Evolutionary conservation across 2,797 vertebrate genomes (phyloP).

Genomic region (Scomberomorus guttatus): DNA sequence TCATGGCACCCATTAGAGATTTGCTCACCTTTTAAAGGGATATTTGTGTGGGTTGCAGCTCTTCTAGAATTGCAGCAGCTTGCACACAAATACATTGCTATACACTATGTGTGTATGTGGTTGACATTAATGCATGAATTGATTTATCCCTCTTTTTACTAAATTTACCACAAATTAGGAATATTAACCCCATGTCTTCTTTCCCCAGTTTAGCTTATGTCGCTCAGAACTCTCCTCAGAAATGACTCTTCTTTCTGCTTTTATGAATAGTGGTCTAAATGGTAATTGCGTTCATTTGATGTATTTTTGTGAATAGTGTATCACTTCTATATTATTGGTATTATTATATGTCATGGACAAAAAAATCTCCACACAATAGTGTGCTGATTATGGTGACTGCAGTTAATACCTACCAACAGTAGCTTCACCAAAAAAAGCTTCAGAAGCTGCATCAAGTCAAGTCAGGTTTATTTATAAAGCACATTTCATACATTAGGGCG

Average conservation of each 20-base stretch:
- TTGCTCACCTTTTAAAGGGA: constrained; percentile 54
- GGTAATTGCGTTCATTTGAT: not conserved
- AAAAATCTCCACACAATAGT: not conserved
- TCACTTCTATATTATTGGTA: not conserved
- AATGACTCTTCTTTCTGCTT: not conserved
- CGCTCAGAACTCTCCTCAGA: not conserved
- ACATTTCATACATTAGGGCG: no score
- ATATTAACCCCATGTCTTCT: not conserved
- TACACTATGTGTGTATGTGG: constrained; percentile 5
- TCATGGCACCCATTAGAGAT: constrained; percentile 73
- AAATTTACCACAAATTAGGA: constrained; percentile 26
- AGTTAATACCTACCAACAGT: not conserved
- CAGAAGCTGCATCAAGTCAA: not conserved
- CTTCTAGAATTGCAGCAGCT: constrained; percentile 38
- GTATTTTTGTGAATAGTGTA: not conserved
- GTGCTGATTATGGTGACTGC: not conserved
- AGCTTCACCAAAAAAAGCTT: not conserved
- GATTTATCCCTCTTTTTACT: constrained; percentile 25
- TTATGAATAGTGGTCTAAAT: constrained; percentile 7
- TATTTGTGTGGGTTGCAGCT: constrained; percentile 62
- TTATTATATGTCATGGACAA: not conserved
- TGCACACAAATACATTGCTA: constrained; percentile 34
- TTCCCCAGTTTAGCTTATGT: not conserved
- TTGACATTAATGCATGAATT: constrained; percentile 29
- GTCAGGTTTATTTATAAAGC: no score